Conservation (phyloP, 2,888 invertebrate species). For the Latrodectus hesperus region DNA sequence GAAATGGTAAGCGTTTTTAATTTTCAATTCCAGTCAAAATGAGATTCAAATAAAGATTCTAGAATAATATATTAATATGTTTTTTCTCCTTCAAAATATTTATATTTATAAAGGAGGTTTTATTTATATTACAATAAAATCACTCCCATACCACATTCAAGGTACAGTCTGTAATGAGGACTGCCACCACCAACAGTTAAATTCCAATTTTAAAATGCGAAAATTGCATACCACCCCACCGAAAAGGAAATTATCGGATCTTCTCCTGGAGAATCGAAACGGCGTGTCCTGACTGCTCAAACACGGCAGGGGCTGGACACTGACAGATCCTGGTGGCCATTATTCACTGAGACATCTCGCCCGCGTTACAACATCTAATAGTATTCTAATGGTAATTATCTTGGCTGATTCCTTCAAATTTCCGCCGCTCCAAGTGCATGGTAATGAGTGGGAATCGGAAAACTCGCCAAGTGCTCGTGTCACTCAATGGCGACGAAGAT, state of each 20-base stretch:
- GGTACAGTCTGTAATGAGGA: too few species aligned
- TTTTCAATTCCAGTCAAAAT: too few species aligned
- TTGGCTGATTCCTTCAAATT: constrained; percentile 16
- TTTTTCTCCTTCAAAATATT: too few species aligned
- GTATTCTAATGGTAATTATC: constrained; percentile 60
- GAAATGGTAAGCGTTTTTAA: too few species aligned
- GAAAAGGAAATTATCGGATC: too few species aligned
- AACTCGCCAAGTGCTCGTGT: constrained; percentile 17
- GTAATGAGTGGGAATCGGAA: constrained; percentile 43
- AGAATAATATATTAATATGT: too few species aligned
- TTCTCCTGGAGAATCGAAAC: constrained; percentile 10
- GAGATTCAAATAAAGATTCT: too few species aligned
- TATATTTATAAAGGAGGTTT: too few species aligned
- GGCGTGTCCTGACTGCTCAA: constrained; percentile 31
- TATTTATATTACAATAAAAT: too few species aligned
- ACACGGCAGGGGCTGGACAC: constrained; percentile 44
- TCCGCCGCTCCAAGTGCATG: constrained; percentile 25
- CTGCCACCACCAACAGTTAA: too few species aligned
- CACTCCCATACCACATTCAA: too few species aligned
- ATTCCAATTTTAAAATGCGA: background rate
- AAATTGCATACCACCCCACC: background rate
- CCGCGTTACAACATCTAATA: constrained; percentile 44
- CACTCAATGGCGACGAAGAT: background rate
- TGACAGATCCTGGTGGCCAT: constrained; percentile 49
- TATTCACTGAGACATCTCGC: constrained; percentile 46